Conservation (phyloP, 1,140 invertebrate species). For the Brachionus plicatilis region DNA sequence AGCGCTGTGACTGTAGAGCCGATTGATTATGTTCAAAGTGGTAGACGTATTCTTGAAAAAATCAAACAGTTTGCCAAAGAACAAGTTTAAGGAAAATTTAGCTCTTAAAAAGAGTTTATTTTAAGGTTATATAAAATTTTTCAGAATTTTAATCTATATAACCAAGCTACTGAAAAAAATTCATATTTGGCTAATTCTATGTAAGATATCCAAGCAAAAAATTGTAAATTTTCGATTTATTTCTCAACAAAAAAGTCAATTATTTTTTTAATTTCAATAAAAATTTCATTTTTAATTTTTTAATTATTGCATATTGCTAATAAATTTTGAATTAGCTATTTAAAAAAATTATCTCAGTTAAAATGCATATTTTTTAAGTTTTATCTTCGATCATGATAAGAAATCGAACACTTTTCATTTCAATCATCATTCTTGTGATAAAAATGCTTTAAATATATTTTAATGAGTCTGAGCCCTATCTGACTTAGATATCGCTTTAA, state of each 20-base stretch:
- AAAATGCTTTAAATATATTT: background rate
- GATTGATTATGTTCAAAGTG: constrained; percentile 16
- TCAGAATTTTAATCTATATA: background rate
- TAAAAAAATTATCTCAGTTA: background rate
- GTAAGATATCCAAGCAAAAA: background rate
- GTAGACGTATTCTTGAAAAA: constrained; percentile 25
- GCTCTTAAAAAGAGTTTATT: background rate
- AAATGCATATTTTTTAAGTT: background rate
- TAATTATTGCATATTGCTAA: background rate
- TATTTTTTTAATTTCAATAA: background rate
- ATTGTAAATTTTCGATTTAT: background rate
- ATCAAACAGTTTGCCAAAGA: constrained; percentile 34
- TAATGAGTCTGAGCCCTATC: background rate
- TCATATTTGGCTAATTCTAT: background rate
- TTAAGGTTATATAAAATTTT: no score
- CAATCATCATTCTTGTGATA: background rate
- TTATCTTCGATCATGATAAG: background rate
- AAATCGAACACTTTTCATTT: background rate
- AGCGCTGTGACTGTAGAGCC: constrained; percentile 55
- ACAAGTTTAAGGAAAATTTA: background rate
- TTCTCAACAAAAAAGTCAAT: background rate
- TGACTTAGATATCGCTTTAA: no score
- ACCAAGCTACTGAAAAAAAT: background rate
- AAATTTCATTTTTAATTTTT: background rate
- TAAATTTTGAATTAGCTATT: background rate